Evolutionary conservation across 2,888 invertebrate genomes (phyloP).

Genomic region (Nasonovia ribisnigri): DNA sequence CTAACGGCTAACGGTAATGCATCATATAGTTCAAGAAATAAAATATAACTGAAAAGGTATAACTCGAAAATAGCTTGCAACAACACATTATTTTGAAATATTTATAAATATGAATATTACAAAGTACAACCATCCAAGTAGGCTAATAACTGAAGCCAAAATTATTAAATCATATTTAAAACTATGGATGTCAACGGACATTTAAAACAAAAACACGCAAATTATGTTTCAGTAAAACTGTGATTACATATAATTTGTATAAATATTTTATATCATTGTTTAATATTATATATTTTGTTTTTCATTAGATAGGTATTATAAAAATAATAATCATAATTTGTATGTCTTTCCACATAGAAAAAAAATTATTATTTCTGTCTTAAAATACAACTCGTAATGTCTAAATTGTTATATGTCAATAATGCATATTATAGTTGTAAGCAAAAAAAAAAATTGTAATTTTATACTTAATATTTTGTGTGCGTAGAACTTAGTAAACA

Average conservation of each 20-base stretch:
- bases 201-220: background rate
- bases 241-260: conserved; percentile 13
- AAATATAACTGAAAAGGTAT: background rate
- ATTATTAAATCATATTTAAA: background rate
- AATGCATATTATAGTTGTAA: conserved; percentile 57
- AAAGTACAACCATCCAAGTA: background rate
- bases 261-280: background rate
- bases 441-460: conserved; percentile 45
- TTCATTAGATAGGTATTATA: background rate
- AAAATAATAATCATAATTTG: background rate
- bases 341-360: background rate
- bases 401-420: conserved; percentile 35
- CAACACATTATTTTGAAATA: background rate
- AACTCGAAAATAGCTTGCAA: background rate
- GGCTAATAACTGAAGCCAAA: background rate
- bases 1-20: background rate
- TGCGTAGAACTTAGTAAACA: conserved; percentile 22
- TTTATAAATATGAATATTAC: background rate
- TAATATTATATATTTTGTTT: conserved; percentile 23
- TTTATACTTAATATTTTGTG: conserved; percentile 53
- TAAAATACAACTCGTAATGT: conserved; percentile 33
- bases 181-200: background rate
- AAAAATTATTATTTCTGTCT: conserved; percentile 34
- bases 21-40: background rate
- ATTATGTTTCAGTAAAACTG: conserved; percentile 30